phyloP scores from a whole-genome alignment of 2,888 invertebrate genomes.

The Serrognathus titanus region DNA sequence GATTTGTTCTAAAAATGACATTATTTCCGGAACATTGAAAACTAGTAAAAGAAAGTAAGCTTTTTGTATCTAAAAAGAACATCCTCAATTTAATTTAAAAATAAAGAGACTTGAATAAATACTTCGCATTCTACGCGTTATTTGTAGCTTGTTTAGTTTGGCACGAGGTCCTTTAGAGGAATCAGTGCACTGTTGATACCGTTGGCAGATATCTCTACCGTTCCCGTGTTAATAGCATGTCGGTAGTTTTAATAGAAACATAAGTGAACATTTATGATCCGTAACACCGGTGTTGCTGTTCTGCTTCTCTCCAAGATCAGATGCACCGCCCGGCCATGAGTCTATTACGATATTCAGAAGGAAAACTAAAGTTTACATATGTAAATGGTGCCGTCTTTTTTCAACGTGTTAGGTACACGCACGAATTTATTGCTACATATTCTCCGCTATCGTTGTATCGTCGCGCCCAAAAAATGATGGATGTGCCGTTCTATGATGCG shows the following conservation, averaged over 20 bases:
- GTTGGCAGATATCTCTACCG: constrained; percentile 40
- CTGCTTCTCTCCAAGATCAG: constrained; percentile 37
- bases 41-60: too few species aligned
- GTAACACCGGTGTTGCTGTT: constrained; percentile 47
- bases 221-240: constrained; percentile 42
- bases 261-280: constrained; percentile 51
- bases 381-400: constrained; percentile 1
- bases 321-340: constrained; percentile 33
- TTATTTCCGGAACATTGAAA: too few species aligned
- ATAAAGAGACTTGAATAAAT: constrained; percentile 32
- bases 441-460: constrained; percentile 23
- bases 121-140: constrained; percentile 29
- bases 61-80: constrained; percentile 12
- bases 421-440: constrained; percentile 1
- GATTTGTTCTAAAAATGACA: too few species aligned
- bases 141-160: constrained; percentile 34
- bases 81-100: constrained; percentile 31
- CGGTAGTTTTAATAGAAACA: constrained; percentile 50
- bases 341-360: constrained; percentile 18
- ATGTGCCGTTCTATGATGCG: constrained; percentile 40
- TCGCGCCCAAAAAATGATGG: constrained; percentile 40
- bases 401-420: constrained; percentile 5
- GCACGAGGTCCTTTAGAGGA: constrained; percentile 27
- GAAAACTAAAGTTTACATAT: constrained; percentile 10
- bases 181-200: constrained; percentile 29